Evolutionary conservation across 2,113 vertebrate species (phyloP).

Genomic region (Sclerurus mexicanus): DNA sequence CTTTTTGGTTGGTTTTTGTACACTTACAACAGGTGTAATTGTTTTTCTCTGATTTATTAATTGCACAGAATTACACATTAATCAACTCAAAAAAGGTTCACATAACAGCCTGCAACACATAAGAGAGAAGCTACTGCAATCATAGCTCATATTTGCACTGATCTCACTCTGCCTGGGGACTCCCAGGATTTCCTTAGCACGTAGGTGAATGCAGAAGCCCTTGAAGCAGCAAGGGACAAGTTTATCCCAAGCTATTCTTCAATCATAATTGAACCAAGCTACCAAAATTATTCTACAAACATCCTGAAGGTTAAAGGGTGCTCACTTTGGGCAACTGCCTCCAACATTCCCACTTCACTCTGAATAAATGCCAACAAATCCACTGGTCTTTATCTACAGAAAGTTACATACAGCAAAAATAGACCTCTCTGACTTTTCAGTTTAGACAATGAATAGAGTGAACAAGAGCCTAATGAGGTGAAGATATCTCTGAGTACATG

Average conservation of each 20-base stretch:
- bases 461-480: fast-evolving
- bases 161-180: background rate
- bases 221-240: background rate
- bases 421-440: background rate
- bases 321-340: background rate
- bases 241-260: background rate
- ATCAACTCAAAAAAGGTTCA: background rate
- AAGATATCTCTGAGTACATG: fast-evolving
- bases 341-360: background rate
- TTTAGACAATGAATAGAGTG: background rate
- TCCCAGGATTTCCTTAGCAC: background rate
- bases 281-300: background rate
- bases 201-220: background rate
- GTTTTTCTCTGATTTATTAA: background rate
- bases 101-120: background rate
- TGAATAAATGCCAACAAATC: background rate
- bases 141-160: background rate
- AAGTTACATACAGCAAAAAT: background rate
- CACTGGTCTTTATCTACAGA: background rate
- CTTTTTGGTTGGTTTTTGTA: background rate
- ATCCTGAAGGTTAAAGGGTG: background rate
- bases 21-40: fast-evolving
- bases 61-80: background rate
- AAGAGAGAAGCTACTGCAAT: background rate
- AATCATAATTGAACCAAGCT: background rate